Evolutionary conservation across 2,888 invertebrate species (phyloP).

Genomic region (Graphium colonna): DNA sequence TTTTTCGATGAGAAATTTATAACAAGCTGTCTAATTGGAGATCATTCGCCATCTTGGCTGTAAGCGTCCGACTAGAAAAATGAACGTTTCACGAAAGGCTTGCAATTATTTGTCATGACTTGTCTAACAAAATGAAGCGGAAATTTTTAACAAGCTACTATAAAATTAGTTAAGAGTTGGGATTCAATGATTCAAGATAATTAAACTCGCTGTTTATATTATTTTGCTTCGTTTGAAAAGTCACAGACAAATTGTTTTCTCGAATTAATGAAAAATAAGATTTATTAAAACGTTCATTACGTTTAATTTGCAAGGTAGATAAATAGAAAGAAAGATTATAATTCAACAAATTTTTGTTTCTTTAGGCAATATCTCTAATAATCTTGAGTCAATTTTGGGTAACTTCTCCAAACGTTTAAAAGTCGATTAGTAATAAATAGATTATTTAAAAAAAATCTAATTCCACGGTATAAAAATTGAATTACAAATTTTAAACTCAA

Average conservation of each 20-base stretch:
- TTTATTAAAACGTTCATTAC: no score
- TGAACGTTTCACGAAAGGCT: slow-evolving; percentile 51
- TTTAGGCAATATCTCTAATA: no score
- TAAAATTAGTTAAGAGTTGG: slow-evolving; percentile 34
- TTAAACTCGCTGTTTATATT: slow-evolving; percentile 46
- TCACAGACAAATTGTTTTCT: slow-evolving; percentile 18
- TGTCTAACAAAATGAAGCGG: slow-evolving; percentile 70
- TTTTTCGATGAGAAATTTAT: slow-evolving; percentile 61
- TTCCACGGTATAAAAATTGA: no score
- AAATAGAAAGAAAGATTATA: no score
- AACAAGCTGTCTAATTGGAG: slow-evolving; percentile 63
- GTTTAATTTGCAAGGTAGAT: no score
- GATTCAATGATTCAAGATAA: slow-evolving; percentile 55
- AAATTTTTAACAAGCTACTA: slow-evolving; percentile 72
- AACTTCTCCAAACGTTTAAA: no score
- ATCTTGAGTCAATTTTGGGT: no score
- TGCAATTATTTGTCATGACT: slow-evolving; percentile 41
- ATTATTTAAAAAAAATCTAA: no score
- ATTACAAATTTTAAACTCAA: no score
- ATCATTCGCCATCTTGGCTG: slow-evolving; percentile 41
- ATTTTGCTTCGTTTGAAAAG: slow-evolving; percentile 12
- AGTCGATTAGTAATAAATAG: no score
- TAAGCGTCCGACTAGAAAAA: slow-evolving; percentile 44
- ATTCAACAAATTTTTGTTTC: no score
- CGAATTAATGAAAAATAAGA: slow-evolving; percentile 9